Evolutionary conservation across 2,888 invertebrate genomes (phyloP), one percentile per base, ranked within the genome.

Genomic region (Agonum fuliginosum): DNA sequence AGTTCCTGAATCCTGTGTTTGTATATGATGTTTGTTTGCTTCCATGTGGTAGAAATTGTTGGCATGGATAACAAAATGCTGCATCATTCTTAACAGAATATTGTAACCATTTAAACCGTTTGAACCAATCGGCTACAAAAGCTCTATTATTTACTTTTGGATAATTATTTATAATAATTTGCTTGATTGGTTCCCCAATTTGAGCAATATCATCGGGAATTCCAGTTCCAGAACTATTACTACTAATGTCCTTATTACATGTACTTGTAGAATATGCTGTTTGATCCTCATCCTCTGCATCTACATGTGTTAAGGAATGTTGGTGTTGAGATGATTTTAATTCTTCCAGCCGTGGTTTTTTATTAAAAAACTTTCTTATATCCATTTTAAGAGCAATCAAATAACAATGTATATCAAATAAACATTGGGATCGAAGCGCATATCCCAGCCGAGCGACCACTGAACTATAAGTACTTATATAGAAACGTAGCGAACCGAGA

Each of bases 121-220:
- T 65, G 17, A 34, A 65, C 65, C 27, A 65, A 34, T 34, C 34
- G 2, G 34, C 5, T n/a, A 34, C 30, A 65, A 65, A 65, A 17
- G 17, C 12, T 17, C 34, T 65, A 8, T 65, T 30, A 65, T 65
- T 3, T 34, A 12, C 6, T 65, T 65, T 65, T 34, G 27, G 65
- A 65, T 65, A 65, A 14, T 30, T 54, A 27, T 73, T 27, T 34
- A 73, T 65, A 73, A 73, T 22, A 62, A 73, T 19, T 73, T 73
- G 58, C 10, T 73, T 73, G 8, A 46, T 70, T 30, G 70, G 48
- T 70, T 70, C 70, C 58, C 70, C 70, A 20, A 73, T 73, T 73
- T 73, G 58, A 24, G 73, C 73, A 73, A 73, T 73, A 73, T 73
- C 73, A 51, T 58, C 65, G 65, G 58, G 27, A 73, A 62, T 73